Base-by-base conservation (phyloP, 2,888 invertebrate genomes). In the Polyploca ridens region DNA sequence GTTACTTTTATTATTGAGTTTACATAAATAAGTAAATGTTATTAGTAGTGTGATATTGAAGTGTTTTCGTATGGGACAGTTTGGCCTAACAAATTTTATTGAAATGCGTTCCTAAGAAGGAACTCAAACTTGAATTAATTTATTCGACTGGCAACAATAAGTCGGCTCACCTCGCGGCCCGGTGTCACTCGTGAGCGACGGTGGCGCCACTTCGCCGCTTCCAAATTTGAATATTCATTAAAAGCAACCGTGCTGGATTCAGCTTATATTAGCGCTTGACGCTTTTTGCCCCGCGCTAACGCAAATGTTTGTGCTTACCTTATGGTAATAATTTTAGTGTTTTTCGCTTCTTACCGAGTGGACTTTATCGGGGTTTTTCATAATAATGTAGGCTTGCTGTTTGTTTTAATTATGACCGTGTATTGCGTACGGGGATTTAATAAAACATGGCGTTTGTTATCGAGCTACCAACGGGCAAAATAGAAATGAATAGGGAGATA, bases 201-300 rank as follows among this genome's bases (percentile, higher is more conserved):
- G 54, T 54, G 66, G 71, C 44, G 64, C 54, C 65, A 63, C 67
- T 68, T 61, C 35, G 59, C 63, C 33, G 63, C 66, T 60, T 41
- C 64, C 63, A 63, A 33, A 63, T 63, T 63, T 77, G 76, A 72
- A 77, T 77, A 77, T 77, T 77, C 78, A 77, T 77, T 67, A 72
- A 64, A 46, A 44, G 62, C 38, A 63, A 66, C 61, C 63, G 33
- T 19, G 41, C 41, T 60, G 35, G 38, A 35, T 41, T 6, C 59
- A 19, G 60, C 35, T 60, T 35, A 60, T 59, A 59, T 38, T 10
- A 60, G 11, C 60, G 41, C 35, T 16, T 60, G n/a, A 14, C 41
- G 60, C 38, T 38, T 35, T 60, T 60, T 35, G 35, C 16, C n/a
- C 35, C 3, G 35, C 16, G 11, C 35, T 16, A 41, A 35, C 41